Base-by-base conservation (phyloP, 2,888 invertebrate genomes). In the Crioceris asparagi region DNA sequence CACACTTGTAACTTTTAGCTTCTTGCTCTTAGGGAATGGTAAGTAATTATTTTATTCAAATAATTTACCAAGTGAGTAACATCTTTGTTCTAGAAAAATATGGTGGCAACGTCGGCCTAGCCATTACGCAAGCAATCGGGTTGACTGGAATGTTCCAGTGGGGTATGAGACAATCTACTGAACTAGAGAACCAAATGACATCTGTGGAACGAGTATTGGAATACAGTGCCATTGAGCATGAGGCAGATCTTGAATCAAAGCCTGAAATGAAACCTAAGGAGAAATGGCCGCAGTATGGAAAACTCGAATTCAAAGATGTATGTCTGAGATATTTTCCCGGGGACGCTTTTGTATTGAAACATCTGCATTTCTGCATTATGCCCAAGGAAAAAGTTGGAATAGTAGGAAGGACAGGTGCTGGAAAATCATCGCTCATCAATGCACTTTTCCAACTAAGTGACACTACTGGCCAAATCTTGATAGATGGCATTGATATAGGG, bases 341-440 rank as follows among this genome's bases (percentile, higher is more conserved):
- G 0, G 81, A 83, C 29, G 77, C 84, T 1, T 72, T 78, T 1
- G 87, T 92, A 10, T 67, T 94, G n/a, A 81, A 74, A 47, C 74
- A 79, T 45, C 65, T 88, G 4, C 74, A 70, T 41, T 73, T 87
- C 40, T 60, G 65, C 1, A 75, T 87, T 34, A 67, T 78, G 50
- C 70, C 79, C 14, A 74, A 74, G 42, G 75, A 77, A 66, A 82
- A 82, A 69, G 70, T 86, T 17, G 86, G 86, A 5, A 79, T 87
- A 11, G 82, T 86, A 2, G 87, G 88, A 1, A 65, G 87, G 50
- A 88, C 88, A 0, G 88, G 88, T 0, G 87, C 87, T 11, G 84
- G 83, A 21, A 82, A 82, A 58, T 77, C 77, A 0, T 79, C 80
- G 0, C 49, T 80, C 15, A 76, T 81, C 33, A 70, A 78, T 17